Evolutionary conservation across 2,888 invertebrate species (phyloP).

Genomic region (Pristionchus arcanus): DNA sequence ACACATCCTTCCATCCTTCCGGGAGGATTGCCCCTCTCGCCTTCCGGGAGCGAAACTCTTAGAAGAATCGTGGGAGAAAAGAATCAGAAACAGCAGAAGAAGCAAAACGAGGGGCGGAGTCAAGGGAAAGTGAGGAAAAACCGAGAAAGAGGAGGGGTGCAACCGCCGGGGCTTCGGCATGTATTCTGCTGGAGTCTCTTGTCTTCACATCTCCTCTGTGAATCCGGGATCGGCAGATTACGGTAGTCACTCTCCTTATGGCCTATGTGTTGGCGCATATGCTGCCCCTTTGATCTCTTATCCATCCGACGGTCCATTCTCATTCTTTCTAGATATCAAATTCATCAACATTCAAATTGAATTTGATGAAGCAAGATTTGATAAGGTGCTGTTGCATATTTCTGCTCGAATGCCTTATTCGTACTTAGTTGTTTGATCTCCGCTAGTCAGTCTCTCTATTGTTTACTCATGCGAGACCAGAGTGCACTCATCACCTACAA

Average conservation of each 20-base stretch:
- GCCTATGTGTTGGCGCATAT: too few relatives aligned
- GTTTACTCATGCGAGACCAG: too few relatives aligned
- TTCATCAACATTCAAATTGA: too few relatives aligned
- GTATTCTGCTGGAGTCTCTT: neutral
- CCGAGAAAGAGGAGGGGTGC: slow-evolving; percentile 14
- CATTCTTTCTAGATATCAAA: too few relatives aligned
- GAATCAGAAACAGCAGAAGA: neutral
- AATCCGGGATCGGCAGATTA: neutral
- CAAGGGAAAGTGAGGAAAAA: neutral
- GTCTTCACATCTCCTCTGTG: neutral
- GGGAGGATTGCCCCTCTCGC: neutral
- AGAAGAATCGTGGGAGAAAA: neutral
- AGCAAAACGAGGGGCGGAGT: slow-evolving; percentile 14
- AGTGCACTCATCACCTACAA: too few relatives aligned
- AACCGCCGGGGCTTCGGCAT: neutral
- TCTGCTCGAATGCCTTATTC: too few relatives aligned
- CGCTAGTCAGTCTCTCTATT: too few relatives aligned
- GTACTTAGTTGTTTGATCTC: too few relatives aligned
- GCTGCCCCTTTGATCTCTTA: too few relatives aligned
- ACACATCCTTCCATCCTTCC: neutral
- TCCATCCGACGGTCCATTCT: too few relatives aligned
- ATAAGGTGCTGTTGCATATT: too few relatives aligned
- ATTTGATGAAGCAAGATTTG: too few relatives aligned
- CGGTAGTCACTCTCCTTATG: neutral
- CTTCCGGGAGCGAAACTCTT: neutral